Evolutionary conservation across 2,113 vertebrate genomes (phyloP).

Genomic region (Hippopotamus amphibius): DNA sequence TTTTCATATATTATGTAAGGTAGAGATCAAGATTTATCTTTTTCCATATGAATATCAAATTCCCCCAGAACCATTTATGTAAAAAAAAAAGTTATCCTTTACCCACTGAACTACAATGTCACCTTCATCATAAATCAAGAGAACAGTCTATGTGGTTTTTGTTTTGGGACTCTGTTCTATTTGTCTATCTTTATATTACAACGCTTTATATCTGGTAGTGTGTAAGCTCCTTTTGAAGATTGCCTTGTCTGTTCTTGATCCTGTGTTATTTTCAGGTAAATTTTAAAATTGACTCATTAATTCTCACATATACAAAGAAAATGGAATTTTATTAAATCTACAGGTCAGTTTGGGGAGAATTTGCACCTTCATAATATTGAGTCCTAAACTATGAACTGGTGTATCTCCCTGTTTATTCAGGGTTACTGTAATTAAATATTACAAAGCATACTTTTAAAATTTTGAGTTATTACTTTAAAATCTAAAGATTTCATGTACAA

Average conservation of each 20-base stretch:
- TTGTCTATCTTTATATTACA: background rate
- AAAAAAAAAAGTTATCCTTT: background rate
- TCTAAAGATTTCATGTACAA: background rate
- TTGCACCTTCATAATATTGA: background rate
- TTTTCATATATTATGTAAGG: background rate
- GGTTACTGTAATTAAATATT: background rate
- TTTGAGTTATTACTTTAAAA: slow-evolving; percentile 32
- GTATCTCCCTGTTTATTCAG: background rate
- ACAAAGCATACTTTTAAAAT: background rate
- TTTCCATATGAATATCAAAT: background rate
- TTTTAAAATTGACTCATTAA: background rate
- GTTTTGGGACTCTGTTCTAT: background rate
- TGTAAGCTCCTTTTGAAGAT: background rate
- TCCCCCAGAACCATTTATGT: background rate
- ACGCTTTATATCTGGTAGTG: background rate
- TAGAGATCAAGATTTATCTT: background rate
- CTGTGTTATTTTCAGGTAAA: background rate
- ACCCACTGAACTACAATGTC: background rate
- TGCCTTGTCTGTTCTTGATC: background rate
- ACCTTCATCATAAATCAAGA: background rate
- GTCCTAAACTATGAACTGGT: background rate
- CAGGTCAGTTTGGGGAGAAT: background rate
- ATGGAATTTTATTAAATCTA: background rate
- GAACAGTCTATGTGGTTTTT: background rate
- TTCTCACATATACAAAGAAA: background rate